These are phyloP conservation scores for Xenentodon cancila DNA, from an alignment of 2,797 vertebrate species.

Conservation along the genomic window DNA sequence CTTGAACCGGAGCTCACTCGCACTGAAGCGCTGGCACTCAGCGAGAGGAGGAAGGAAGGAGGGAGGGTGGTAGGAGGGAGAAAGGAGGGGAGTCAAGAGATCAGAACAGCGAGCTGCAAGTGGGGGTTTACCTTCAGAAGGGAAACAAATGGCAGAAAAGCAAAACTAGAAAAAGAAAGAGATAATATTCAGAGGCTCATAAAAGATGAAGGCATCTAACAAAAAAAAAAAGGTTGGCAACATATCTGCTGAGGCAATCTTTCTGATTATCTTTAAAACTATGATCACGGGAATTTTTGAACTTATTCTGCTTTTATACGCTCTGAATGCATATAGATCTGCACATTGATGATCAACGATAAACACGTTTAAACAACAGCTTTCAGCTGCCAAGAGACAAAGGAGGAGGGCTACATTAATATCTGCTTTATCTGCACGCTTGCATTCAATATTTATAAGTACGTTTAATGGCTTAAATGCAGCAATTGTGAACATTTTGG, in stretches of 20 bases:
- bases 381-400: not conserved
- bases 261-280: too few species aligned
- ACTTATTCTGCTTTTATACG: not conserved
- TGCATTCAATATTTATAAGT: too few species aligned
- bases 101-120: slow-evolving; percentile 30
- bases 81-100: slow-evolving; percentile 1
- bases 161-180: not conserved
- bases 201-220: not conserved
- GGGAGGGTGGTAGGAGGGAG: not conserved
- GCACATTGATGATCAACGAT: too few species aligned
- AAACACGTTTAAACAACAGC: not conserved
- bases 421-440: too few species aligned
- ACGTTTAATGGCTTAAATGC: not conserved
- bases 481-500: slow-evolving; percentile 2
- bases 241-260: too few species aligned
- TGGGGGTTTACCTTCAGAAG: slow-evolving; percentile 50
- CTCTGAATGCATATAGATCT: too few species aligned
- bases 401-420: not conserved
- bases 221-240: too few species aligned
- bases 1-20: slow-evolving; percentile 51
- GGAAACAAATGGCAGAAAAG: not conserved
- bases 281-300: too few species aligned
- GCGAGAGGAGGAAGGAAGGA: slow-evolving; percentile 27
- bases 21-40: slow-evolving; percentile 47
- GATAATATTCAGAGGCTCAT: not conserved